A percentile compares a stretch with the other conserved stretches of the same genome.
These are phyloP conservation scores for Rhinopomastus cyanomelas DNA, from an alignment of 2,113 vertebrate genomes.

Conservation along the genomic window DNA sequence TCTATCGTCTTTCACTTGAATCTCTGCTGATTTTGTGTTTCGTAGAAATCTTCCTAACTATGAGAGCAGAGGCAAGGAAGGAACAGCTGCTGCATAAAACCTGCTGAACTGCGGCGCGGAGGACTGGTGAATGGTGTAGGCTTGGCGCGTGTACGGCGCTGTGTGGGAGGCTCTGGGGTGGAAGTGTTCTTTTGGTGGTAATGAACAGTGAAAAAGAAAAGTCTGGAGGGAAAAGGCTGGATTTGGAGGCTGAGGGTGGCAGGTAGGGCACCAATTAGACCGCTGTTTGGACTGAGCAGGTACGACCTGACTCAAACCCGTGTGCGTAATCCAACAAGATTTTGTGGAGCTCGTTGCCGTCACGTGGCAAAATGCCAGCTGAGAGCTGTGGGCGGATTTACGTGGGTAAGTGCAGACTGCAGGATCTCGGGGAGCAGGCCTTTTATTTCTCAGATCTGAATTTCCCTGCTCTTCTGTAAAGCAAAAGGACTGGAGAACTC, in stretches of 20 bases:
- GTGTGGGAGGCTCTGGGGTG: conserved; percentile 1
- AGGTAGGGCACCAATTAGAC: background rate
- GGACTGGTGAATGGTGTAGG: conserved; percentile 7
- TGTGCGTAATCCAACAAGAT: background rate
- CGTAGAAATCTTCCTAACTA: background rate
- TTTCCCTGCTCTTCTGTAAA: background rate
- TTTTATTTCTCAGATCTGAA: background rate
- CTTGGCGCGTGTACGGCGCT: conserved; percentile 33
- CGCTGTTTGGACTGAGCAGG: background rate
- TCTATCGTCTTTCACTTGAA: conserved; percentile 39
- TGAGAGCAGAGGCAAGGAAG: conserved; percentile 40
- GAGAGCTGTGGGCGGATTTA: background rate
- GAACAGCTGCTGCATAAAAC: conserved; percentile 45
- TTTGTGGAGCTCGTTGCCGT: background rate
- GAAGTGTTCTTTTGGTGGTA: conserved; percentile 3
- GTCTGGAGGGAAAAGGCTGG: background rate
- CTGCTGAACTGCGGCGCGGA: conserved; percentile 7
- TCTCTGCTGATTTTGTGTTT: background rate
- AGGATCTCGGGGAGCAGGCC: background rate
- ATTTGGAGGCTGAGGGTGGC: background rate
- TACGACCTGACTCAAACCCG: background rate
- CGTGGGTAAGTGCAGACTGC: background rate
- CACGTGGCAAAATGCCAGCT: background rate
- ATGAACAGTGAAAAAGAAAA: background rate
- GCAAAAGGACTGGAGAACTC: background rate